These are phyloP conservation scores for Lepidurus apus DNA, from an alignment of 1,140 invertebrate species.

Conservation along the genomic window DNA sequence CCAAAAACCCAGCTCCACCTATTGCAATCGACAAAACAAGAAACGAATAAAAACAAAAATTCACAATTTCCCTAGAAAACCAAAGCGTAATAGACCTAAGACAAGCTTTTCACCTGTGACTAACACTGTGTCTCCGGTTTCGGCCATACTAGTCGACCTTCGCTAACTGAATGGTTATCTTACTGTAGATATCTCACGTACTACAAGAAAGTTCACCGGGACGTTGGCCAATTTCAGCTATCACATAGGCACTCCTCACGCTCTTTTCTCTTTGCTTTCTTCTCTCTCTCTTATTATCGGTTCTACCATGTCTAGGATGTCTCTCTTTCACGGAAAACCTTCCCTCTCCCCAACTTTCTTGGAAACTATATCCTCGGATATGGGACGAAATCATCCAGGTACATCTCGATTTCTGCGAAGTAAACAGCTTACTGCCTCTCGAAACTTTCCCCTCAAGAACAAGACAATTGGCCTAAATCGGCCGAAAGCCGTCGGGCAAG, in stretches of 20 bases:
- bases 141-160: neutral
- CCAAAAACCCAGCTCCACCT: conserved; percentile 61
- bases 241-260: neutral
- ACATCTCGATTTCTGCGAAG: conserved; percentile 14
- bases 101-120: neutral
- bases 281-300: neutral
- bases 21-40: conserved; percentile 37
- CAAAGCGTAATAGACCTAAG: neutral
- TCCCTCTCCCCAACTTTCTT: too few relatives aligned
- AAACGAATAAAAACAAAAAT: neutral
- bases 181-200: neutral
- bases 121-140: neutral
- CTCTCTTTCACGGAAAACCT: neutral
- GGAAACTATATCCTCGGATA: neutral
- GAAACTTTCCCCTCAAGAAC: neutral
- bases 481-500: neutral
- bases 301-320: conserved; percentile 36
- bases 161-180: neutral
- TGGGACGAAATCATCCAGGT: neutral
- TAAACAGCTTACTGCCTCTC: neutral
- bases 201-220: neutral
- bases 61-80: neutral
- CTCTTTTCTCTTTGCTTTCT: neutral
- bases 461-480: neutral
- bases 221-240: neutral